Evolutionary conservation across 1,140 invertebrate genomes (phyloP), one percentile per base, ranked within the genome.

Genomic region (Drosophila ogumai): DNA sequence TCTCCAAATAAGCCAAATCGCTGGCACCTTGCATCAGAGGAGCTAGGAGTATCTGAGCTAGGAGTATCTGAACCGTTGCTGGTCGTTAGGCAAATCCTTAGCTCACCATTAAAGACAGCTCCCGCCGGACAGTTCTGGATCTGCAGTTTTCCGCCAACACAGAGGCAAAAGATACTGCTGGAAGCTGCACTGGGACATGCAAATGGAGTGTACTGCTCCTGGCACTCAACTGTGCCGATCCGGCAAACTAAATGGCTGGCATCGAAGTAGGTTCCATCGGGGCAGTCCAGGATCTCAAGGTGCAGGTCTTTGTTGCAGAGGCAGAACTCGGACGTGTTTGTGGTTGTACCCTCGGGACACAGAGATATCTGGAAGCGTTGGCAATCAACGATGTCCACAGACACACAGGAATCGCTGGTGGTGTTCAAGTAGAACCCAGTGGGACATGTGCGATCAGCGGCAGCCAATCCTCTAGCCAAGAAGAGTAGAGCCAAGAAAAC

Each of bases 1-100:
- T 87, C 84, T 0, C 50, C 82, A 12, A 54, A 49, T 17, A 82
- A 19, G 3, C 82, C 82, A 15, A 13, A 17, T 3, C 71, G 64
- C 38, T 76, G 58, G 22, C 82, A 87, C 8, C 49, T 64, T 13
- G 22, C 56, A 6, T 41, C 56, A 7, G 58, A 19, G 6, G 38
- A 31, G 1, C 25, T 28, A 28, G 25, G 25, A 28, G 25, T 28
- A 12, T 10, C 32, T 12, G 31, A 32, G 9, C 31, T 46, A n/a
- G 41, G 57, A 1, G 25, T 6, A 32, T 32, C 46, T 15, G 31
- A 17, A 0, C 19, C 31, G 3, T 17, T 13, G 46, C 46, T 47
- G 13, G 28, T 8, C 4, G 15, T 56, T 8, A 61, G 10, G n/a
- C 64, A 67, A 47, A 67, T 0, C 17, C 22, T 22, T 3, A 7